Conservation (phyloP, 2,797 vertebrate species). For the Arnoldichthys spilopterus region DNA sequence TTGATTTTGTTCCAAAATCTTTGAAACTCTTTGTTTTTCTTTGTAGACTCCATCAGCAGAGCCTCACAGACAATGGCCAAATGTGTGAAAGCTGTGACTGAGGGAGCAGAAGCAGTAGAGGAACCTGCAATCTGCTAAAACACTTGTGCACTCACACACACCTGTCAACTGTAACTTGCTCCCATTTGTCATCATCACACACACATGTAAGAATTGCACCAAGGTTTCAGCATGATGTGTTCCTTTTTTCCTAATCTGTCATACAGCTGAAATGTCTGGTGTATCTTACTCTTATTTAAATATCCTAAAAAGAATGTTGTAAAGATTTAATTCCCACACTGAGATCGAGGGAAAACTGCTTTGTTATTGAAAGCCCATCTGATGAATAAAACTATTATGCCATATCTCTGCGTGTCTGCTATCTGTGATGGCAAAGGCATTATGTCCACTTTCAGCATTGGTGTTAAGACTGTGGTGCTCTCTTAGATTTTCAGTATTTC, state of each 20-base stretch:
- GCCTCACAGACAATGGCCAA: slow-evolving; percentile 99
- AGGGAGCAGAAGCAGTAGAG: slow-evolving; percentile 91
- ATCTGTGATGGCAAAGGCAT: slow-evolving; percentile 1
- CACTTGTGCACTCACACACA: neutral
- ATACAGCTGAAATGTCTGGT: slow-evolving; percentile 23
- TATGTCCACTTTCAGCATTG: no score
- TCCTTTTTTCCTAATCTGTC: slow-evolving; percentile 18
- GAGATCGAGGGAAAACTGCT: slow-evolving; percentile 42
- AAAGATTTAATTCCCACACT: slow-evolving; percentile 47
- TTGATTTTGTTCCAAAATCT: neutral
- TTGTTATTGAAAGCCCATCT: slow-evolving; percentile 62
- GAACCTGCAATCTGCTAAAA: slow-evolving; percentile 92
- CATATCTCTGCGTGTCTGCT: slow-evolving; percentile 20
- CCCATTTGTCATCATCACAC: neutral
- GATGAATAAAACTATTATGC: slow-evolving; percentile 58
- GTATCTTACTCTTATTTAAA: slow-evolving; percentile 53
- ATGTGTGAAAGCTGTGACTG: slow-evolving; percentile 94
- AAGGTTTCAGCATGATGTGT: slow-evolving; percentile 26
- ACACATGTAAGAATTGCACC: neutral
- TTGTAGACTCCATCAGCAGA: slow-evolving; percentile 90
- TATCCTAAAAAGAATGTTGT: slow-evolving; percentile 40
- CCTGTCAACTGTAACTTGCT: slow-evolving; percentile 16
- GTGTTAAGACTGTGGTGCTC: no score
- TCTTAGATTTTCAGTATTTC: no score
- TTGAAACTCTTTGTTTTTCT: neutral